Base-by-base conservation (phyloP, 2,888 invertebrate genomes). In the Cosmia pyralina region DNA sequence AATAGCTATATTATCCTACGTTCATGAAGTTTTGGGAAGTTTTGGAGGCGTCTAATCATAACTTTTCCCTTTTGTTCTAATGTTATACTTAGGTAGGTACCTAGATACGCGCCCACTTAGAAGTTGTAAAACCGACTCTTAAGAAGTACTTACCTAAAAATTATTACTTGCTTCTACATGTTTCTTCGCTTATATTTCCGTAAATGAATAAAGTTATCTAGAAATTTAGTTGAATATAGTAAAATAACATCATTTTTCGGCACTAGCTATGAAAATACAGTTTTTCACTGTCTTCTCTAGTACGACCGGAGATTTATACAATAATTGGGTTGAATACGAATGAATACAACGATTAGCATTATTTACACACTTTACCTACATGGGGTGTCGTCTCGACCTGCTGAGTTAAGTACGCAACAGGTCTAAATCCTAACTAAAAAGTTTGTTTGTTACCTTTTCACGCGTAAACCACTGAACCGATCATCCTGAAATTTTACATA, bases 41-140 rank as follows among this genome's bases (percentile, higher is more conserved):
- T 71, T 34, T 50, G 38, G 11, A 63, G 46, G 50, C 66, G 19
- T 77, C 46, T 79, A 62, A 82, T 81, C 60, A 70, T 83, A 82
- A 81, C 83, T 82, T 81, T 74, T 50, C 57, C 50, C 63, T 82
- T 78, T 78, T 73, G 80, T 73, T 78, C 73, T 62, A 65, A 81
- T 68, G 52, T 57, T 53, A 62, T 69, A 77, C 72, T 82, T 55
- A 62, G 22, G 41, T 53, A 53, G 19, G 46, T 48, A 46, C 19
- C 19, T 19, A 19, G 28, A 28, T 3, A n/a, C 65, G 44, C 53
- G 28, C 66, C 70, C 46, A 59, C 63, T 55, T 50, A 1, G 28
- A 64, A 22, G 22, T 52, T 69, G 50, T 63, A 50, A 69, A 69
- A 69, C 62, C 11, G 53, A 34, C 46, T 64, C 63, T 81, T 65